Evolutionary conservation across 2,797 vertebrate species (phyloP), one percentile per base, ranked within the genome.

Genomic region (Tokudaia tokunoshimensis): DNA sequence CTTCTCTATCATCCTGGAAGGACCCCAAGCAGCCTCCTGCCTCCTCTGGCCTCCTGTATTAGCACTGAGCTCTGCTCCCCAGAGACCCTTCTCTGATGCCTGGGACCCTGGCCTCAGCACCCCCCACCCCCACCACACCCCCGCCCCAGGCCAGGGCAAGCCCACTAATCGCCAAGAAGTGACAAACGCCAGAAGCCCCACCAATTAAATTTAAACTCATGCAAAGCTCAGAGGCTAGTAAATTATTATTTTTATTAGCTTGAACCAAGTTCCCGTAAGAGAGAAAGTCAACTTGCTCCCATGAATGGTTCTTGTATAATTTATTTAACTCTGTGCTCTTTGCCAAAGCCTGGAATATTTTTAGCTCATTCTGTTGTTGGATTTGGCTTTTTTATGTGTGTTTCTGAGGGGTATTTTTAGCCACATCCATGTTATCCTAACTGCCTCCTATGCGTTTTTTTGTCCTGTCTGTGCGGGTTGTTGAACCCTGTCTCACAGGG

Each of bases 331-430:
- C 98, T 1, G 93, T 90, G 97, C 97, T 98, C 98, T 97, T 97
- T 98, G 98, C 98, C 98, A 99, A 98, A 98, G 98, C 98, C 89
- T 20, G 90, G 98, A 98, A 98, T 98, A 99, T 98, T 99, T 99
- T 99, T 99, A 98, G 98, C 98, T 98, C 97, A 92, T 98, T 98
- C 98, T 98, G 98, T 98, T 98, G 98, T 98, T 98, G 98, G 97
- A 97, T 98, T 98, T 98, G 98, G 98, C 98, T 98, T 98, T 97
- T 98, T 97, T 95, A 98, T 96, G 97, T 98, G 92, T 98, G 97
- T 98, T 98, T 98, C 97, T 97, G 98, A 96, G 63, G 94, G 89
- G 96, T 99, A 98, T 99, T 99, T 99, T 98, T 98, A 98, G 98
- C 98, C 96, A 87, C 97, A 93, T 98, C 97, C 97, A 96, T 98